phyloP scores from a whole-genome alignment of 2,888 invertebrate genomes.

The Nineta flava region DNA sequence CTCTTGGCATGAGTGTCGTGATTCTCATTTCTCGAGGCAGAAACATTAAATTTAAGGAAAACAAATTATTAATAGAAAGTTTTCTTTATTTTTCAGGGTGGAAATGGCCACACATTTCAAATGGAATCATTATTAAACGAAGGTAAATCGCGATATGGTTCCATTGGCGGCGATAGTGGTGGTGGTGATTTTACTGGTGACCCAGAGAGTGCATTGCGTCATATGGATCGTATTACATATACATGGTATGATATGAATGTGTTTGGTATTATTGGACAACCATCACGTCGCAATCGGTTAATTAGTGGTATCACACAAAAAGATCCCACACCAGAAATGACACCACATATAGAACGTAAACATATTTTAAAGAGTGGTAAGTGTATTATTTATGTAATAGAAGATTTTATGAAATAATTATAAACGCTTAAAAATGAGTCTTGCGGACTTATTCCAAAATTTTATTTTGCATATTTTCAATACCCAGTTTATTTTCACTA shows the following conservation, averaged over 20 bases:
- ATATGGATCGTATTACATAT: slow-evolving; percentile 40
- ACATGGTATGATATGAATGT: slow-evolving; percentile 69
- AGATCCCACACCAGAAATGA: slow-evolving; percentile 20
- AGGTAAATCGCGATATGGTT: slow-evolving; percentile 3
- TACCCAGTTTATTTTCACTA: no score
- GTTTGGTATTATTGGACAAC: slow-evolving; percentile 40
- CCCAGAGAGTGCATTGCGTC: slow-evolving; percentile 4
- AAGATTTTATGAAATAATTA: no score
- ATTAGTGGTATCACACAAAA: slow-evolving; percentile 15
- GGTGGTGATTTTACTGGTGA: slow-evolving; percentile 6
- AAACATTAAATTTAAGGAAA: no score
- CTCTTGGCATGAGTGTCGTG: no score
- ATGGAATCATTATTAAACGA: neutral
- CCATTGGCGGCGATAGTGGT: neutral
- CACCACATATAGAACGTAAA: slow-evolving; percentile 37
- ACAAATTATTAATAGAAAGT: no score
- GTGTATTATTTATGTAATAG: no score
- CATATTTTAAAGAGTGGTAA: slow-evolving; percentile 62
- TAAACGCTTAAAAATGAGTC: no score
- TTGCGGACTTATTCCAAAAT: no score
- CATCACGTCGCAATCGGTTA: slow-evolving; percentile 14
- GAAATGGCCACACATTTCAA: neutral
- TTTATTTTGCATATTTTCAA: no score
- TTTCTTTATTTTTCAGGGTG: neutral
- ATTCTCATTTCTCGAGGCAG: no score